Base-by-base conservation (phyloP, 2,888 invertebrate species). In the Drosophila demipolita region DNA sequence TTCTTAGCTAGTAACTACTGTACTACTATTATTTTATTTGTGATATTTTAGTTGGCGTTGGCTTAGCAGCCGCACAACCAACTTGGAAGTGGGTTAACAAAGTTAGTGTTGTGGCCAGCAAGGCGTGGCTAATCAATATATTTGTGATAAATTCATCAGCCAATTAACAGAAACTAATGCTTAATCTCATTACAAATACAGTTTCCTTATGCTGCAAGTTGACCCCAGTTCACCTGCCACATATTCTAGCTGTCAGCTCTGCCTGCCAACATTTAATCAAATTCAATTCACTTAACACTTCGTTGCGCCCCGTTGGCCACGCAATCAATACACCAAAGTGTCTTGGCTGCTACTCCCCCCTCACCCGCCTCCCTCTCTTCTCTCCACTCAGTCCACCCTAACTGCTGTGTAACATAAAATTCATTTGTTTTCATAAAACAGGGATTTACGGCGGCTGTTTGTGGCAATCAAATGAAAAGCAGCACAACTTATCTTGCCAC, bases 381-480 rank as follows among this genome's bases (percentile, higher is more conserved):
- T 29, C 6, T 5, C 6, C 3, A 2, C 5, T 7, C 3, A 29
- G 5, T 29, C 29, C 6, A 29, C 6, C 7, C 1, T 3, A 11
- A n/a, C 32, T n/a, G 52, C 20, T 11, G 57, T 66, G 69, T 32
- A 61, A 55, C 81, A 86, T 77, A 83, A 90, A 80, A 86, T 83
- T 83, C 84, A 90, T 87, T 87, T 87, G 89, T 90, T 90, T 90
- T 80, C 87, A 88, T 87, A 88, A 86, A 86, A 86, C 54, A 66
- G 48, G 87, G 87, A 83, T 90, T 90, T 88, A 72, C 68, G 62
- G 53, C 26, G 26, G 66, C 72, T 49, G 48, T 66, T 54, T 75
- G 63, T 60, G 86, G 80, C 80, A 70, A 85, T 89, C 45, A 85
- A 81, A 83, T 71, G 66, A 62, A 59, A 57, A 9, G 15, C 26